Conservation (phyloP, 2,888 invertebrate species). For the Cyaniris semiargus region DNA sequence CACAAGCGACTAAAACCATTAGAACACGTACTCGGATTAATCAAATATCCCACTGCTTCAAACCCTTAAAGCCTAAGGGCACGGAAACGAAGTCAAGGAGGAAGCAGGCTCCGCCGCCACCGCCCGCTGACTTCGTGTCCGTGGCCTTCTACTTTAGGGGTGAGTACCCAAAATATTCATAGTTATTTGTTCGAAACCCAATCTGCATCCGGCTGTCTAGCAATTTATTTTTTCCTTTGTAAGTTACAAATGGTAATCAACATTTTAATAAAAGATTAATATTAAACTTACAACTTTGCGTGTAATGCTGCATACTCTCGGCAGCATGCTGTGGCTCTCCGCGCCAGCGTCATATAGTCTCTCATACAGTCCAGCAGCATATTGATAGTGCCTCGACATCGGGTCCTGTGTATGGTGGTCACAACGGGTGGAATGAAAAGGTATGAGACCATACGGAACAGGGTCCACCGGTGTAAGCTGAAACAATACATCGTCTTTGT, state of each 20-base stretch:
- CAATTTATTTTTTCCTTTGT: background rate
- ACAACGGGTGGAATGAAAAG: constrained; percentile 49
- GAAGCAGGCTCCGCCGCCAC: too few species aligned
- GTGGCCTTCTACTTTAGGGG: too few species aligned
- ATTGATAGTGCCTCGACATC: constrained; percentile 49
- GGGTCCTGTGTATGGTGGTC: constrained; percentile 51
- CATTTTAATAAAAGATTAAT: background rate
- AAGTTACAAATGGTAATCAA: background rate
- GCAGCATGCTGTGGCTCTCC: constrained; percentile 67
- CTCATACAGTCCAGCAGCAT: constrained; percentile 55
- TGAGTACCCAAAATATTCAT: too few species aligned
- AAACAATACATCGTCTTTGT: constrained; percentile 26
- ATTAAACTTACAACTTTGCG: constrained; percentile 58
- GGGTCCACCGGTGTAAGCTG: constrained; percentile 51
- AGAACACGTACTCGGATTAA: too few species aligned
- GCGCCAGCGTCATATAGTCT: constrained; percentile 61
- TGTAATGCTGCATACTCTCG: constrained; percentile 61
- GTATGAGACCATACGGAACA: constrained; percentile 52
- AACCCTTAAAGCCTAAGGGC: too few species aligned
- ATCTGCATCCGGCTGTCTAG: background rate
- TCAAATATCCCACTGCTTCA: too few species aligned
- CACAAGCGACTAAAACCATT: too few species aligned
- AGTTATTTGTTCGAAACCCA: too few species aligned
- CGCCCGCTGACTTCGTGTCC: too few species aligned
- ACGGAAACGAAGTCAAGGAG: too few species aligned